Evolutionary conservation across 2,113 vertebrate species (phyloP).

Genomic region (Prinia subflava): DNA sequence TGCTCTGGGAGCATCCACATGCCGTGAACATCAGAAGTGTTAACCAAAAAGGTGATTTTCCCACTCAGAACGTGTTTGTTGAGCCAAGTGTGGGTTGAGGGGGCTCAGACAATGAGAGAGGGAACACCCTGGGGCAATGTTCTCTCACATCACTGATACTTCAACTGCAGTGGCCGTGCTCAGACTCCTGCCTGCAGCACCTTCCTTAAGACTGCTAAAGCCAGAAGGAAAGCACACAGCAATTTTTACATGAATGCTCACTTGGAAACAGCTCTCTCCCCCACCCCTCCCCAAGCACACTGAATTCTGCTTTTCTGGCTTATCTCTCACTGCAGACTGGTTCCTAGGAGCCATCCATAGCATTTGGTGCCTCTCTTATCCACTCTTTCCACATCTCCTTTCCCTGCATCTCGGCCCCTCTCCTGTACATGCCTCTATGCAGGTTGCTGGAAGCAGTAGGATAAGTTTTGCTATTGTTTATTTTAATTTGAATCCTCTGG

Average conservation of each 20-base stretch:
- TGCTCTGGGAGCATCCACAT: not conserved
- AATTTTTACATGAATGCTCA: not conserved
- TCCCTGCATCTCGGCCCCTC: not conserved
- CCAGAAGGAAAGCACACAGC: not conserved
- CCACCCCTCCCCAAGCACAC: not conserved
- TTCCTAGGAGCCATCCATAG: not conserved
- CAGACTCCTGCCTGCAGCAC: not conserved
- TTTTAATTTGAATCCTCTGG: not conserved
- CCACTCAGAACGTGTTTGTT: not conserved
- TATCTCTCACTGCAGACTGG: constrained; percentile 2
- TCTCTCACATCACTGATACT: not conserved
- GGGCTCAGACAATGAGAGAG: not conserved
- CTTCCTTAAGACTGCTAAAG: not conserved
- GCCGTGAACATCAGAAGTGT: not conserved
- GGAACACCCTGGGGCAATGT: not conserved
- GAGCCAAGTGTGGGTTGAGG: not conserved
- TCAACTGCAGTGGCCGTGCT: not conserved
- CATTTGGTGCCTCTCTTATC: not conserved
- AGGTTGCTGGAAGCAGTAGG: not conserved
- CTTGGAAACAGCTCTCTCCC: not conserved
- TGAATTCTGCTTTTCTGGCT: not conserved
- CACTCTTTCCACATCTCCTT: not conserved
- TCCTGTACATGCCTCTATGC: not conserved
- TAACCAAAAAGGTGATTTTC: not conserved
- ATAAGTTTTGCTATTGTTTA: not conserved